Percentiles rank a stretch among this genome's conserved stretches.
Evolutionary conservation across 1,140 invertebrate genomes (phyloP).

Genomic region (Glossosoma conforme): DNA sequence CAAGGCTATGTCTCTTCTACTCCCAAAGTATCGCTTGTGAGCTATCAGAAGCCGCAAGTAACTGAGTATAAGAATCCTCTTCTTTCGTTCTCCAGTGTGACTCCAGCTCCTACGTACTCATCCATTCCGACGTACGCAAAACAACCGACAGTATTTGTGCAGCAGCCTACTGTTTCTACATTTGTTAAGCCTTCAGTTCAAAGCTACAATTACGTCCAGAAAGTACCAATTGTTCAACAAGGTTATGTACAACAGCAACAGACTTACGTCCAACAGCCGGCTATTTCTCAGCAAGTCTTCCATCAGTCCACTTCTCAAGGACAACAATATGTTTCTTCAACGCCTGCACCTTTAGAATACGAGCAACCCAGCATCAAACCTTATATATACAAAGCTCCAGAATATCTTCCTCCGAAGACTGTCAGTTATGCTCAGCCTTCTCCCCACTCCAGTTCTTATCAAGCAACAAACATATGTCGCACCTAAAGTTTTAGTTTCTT

Average conservation of each 20-base stretch:
- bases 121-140: conserved; percentile 32
- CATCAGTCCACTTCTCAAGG: conserved; percentile 23
- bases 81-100: conserved; percentile 38
- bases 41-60: conserved; percentile 33
- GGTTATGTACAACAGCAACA: conserved; percentile 26
- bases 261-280: conserved; percentile 40
- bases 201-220: neutral
- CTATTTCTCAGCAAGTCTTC: conserved; percentile 42
- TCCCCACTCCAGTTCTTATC: conserved; percentile 6
- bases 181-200: conserved; percentile 18
- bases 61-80: conserved; percentile 43
- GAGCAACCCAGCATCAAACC: conserved; percentile 1
- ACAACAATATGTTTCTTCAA: conserved; percentile 36
- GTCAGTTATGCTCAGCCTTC: neutral
- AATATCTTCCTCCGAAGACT: conserved; percentile 39
- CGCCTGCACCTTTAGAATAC: conserved; percentile 34
- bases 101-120: conserved; percentile 31
- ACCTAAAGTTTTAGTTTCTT: conserved; percentile 33
- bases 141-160: conserved; percentile 37
- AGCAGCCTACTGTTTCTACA: conserved; percentile 35
- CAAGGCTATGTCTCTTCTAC: conserved; percentile 25
- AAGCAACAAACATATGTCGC: conserved; percentile 4
- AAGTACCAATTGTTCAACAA: conserved; percentile 4
- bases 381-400: conserved; percentile 37
- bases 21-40: conserved; percentile 16